Percentiles rank a stretch among this genome's conserved stretches.
These are phyloP conservation scores for Synaphobranchus kaupii DNA, from an alignment of 2,797 vertebrate species.

Conservation along the genomic window DNA sequence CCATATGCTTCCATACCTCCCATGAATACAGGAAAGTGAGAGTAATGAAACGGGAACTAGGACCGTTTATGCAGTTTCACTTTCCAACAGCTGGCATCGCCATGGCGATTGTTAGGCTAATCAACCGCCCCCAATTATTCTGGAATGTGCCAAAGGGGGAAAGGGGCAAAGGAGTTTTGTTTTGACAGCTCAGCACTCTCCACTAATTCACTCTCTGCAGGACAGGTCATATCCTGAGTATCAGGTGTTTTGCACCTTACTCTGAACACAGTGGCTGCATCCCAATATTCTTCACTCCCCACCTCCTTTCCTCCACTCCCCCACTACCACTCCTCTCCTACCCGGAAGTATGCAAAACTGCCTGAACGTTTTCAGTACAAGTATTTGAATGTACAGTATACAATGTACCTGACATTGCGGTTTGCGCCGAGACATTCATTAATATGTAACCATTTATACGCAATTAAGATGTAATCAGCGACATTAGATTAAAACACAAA, in stretches of 20 bases:
- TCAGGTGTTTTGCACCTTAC: neutral
- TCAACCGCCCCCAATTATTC: slow-evolving; percentile 80
- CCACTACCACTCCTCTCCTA: too few relatives aligned
- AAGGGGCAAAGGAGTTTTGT: slow-evolving; percentile 61
- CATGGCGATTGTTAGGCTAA: slow-evolving; percentile 80
- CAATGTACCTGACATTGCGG: too few relatives aligned
- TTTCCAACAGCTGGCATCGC: slow-evolving; percentile 77
- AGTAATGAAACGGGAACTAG: slow-evolving; percentile 49
- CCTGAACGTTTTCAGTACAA: too few relatives aligned
- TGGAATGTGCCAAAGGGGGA: slow-evolving; percentile 72
- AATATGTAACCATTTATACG: too few relatives aligned
- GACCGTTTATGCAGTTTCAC: slow-evolving; percentile 71
- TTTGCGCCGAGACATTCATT: too few relatives aligned
- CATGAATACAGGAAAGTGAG: slow-evolving; percentile 42
- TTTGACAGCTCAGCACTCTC: slow-evolving; percentile 73
- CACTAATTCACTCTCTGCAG: slow-evolving; percentile 50
- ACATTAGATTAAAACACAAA: too few relatives aligned
- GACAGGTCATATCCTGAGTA: slow-evolving; percentile 50
- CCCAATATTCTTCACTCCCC: too few relatives aligned
- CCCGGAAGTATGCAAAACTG: too few relatives aligned
- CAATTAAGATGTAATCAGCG: too few relatives aligned
- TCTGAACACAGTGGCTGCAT: too few relatives aligned
- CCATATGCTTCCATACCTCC: slow-evolving; percentile 63
- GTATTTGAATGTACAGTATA: too few relatives aligned
- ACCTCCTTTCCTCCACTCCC: too few relatives aligned